Conservation (phyloP, 1,140 invertebrate species). For the Eriosoma lanigerum region DNA sequence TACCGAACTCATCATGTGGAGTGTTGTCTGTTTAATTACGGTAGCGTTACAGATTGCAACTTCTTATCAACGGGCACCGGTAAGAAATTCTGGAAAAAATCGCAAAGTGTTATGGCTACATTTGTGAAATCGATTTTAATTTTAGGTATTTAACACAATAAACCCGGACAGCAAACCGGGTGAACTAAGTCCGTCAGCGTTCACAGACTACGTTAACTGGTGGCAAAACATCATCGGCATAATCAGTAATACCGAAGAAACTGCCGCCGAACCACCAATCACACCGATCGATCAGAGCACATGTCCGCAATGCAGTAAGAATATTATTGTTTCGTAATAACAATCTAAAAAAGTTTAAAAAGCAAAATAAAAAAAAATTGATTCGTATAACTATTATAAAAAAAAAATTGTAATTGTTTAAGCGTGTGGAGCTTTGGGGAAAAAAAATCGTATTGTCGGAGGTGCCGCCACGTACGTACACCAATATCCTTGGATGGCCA, state of each 20-base stretch:
- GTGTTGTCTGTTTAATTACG: background rate
- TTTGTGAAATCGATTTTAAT: background rate
- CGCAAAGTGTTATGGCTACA: no score
- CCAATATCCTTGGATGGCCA: conserved; percentile 82
- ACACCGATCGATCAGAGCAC: conserved; percentile 35
- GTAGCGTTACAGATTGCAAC: background rate
- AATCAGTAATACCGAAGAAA: conserved; percentile 23
- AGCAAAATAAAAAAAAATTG: no score
- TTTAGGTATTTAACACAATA: background rate
- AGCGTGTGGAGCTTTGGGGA: conserved; percentile 79
- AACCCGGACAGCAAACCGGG: background rate
- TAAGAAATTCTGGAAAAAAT: background rate
- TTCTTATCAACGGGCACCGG: background rate
- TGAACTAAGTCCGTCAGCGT: background rate
- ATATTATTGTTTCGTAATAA: no score
- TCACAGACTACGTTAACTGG: conserved; percentile 45
- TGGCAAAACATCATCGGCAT: conserved; percentile 52
- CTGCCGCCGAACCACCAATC: background rate
- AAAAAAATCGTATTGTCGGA: conserved; percentile 78
- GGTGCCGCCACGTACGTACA: conserved; percentile 71
- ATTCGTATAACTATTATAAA: no score
- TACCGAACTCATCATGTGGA: conserved; percentile 11
- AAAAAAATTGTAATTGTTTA: conserved; percentile 56
- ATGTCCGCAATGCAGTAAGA: conserved; percentile 39
- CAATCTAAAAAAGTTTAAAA: no score